Base-by-base conservation (phyloP, 1,140 invertebrate genomes). In the Drosophila mojavensis region DNA sequence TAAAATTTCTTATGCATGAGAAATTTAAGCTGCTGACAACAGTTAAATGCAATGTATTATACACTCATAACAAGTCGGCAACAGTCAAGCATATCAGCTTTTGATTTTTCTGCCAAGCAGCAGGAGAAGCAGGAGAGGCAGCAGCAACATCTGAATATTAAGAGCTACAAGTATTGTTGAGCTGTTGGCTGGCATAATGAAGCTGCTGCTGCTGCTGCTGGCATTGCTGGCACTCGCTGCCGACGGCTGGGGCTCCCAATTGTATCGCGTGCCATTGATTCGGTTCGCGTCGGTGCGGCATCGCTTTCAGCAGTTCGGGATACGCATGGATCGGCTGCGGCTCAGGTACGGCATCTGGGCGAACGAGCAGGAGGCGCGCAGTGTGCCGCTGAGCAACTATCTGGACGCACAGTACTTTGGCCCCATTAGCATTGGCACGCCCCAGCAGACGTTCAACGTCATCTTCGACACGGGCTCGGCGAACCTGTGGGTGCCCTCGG, bases 391-490 rank as follows among this genome's bases (percentile, higher is more conserved):
- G 0, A 96, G 96, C 30, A 99, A 99, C 91, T 99, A 99, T 88
- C 92, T 99, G 72, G 98, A 99, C 95, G 96, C 98, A 56, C 98
- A 99, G 93, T 99, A 99, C 93, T 99, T 97, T 94, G 99, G 99
- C 17, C 94, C 94, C 1, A 99, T 99, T 73, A 93, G 93, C 0
- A 98, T 99, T 92, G 99, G 99, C 65, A 97, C 95, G 33, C 99
- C 99, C 20, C 95, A 97, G 47, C 99, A 99, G 93, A 93, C 93
- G 0, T 99, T 99, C 93, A 96, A 95, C 79, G 98, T 99, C 56
- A 96, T 99, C 59, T 99, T 99, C 93, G 99, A 99, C 92, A 98
- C 98, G 17, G 99, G 99, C 53, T 99, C 98, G 3, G 98, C 98
- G 7, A 99, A 99, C 93, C 94, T 99, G 20, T 99, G 99, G 99